phyloP scores from a whole-genome alignment of 2,113 vertebrate species.

The Noctilio leporinus region DNA sequence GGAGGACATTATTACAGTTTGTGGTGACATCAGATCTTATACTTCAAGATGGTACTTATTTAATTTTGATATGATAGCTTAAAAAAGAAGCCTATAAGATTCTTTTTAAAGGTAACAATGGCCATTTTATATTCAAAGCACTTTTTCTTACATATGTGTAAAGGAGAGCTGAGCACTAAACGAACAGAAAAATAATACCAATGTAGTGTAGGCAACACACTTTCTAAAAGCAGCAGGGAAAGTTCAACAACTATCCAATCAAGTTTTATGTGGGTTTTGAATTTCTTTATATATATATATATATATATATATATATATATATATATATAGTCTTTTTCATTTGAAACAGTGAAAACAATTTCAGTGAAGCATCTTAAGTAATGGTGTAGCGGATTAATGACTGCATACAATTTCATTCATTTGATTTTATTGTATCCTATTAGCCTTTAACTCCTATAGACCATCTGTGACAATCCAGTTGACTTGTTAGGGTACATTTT shows the following conservation, averaged over 20 bases:
- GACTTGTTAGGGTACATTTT: slow-evolving; percentile 13
- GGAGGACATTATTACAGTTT: background rate
- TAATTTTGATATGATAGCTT: background rate
- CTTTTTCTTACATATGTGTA: background rate
- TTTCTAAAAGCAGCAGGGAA: background rate
- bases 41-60: background rate
- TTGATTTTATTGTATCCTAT: slow-evolving; percentile 64
- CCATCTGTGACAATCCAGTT: slow-evolving; percentile 46
- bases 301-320: background rate
- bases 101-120: background rate
- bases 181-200: background rate
- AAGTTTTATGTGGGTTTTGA: background rate
- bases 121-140: background rate
- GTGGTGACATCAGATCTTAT: background rate
- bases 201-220: background rate
- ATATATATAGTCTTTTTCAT: background rate
- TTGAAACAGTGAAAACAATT: slow-evolving; percentile 24
- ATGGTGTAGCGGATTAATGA: slow-evolving; percentile 17
- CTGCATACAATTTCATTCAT: slow-evolving; percentile 52
- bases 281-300: slow-evolving; percentile 19
- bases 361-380: slow-evolving; percentile 52
- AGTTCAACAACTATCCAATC: background rate
- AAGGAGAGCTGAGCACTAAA: background rate
- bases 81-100: background rate
- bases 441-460: slow-evolving; percentile 55